Percentiles rank a stretch among this genome's conserved stretches.
These are phyloP conservation scores for rat (Rattus norvegicus) DNA, from an alignment of 2,113 vertebrate genomes.

Conservation along the genomic window DNA sequence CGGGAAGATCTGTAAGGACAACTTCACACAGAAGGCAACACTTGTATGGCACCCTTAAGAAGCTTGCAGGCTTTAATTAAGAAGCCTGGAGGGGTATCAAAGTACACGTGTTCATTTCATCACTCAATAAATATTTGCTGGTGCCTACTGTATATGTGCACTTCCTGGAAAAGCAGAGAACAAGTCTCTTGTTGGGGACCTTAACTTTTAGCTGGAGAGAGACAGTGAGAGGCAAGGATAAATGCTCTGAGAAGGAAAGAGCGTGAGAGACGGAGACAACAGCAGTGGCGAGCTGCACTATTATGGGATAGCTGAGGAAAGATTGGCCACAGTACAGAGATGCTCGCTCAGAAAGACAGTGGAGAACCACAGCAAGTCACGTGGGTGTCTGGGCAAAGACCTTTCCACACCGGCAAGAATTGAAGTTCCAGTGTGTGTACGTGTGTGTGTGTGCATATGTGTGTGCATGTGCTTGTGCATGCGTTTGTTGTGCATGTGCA, in stretches of 20 bases:
- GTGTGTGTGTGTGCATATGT: no score
- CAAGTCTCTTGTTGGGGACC: background rate
- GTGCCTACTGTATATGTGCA: background rate
- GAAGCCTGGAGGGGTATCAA: conserved; percentile 1
- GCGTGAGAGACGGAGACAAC: background rate
- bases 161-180: background rate
- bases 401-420: background rate
- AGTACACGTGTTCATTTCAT: conserved; percentile 24
- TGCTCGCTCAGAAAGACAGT: background rate
- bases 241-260: background rate
- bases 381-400: background rate
- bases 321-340: background rate
- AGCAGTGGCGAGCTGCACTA: background rate
- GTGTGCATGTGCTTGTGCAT: no score
- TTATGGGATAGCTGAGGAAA: background rate
- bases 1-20: background rate
- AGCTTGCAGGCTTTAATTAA: conserved; percentile 35
- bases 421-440: background rate
- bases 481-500: no score
- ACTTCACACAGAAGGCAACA: background rate
- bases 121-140: conserved; percentile 32
- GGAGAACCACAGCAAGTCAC: background rate
- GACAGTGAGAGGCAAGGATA: background rate
- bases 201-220: conserved; percentile 5
- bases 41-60: background rate